Evolutionary conservation across 92 coral and sea anemone genomes (phyloP), one percentile per base, ranked within the genome.

Genomic region (Palythoa grandiflora): DNA sequence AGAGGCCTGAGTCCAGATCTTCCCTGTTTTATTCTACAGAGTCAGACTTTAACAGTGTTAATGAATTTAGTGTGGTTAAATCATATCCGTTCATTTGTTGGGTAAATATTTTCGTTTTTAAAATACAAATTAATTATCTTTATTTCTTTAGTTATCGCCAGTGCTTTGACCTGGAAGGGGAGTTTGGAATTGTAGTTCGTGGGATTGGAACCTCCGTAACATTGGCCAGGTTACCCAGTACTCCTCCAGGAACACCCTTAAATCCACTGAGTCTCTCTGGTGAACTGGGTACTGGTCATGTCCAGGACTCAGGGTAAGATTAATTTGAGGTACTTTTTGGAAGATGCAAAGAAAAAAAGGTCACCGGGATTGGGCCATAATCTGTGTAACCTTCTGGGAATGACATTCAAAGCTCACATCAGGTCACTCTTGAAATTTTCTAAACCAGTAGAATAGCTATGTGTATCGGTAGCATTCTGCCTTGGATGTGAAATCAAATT

Each of bases 91-190:
- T 2, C n/a, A 17, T 4, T 20, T 20, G 53, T 3, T 17, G 37
- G 4, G n/a, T 54, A 44, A 65, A 55, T 2, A 6, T 14, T 14
- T 77, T 51, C 5, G 12, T 16, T 38, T n/a, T 77, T 10, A 9
- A 61, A 65, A 65, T n/a, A 65, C 10, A 11, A n/a, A 7, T 20
- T 35, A 13, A 35, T 19, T 5, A 10, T 7, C 39, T 59, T 9
- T 35, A n/a, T 16, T 9, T 37, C 38, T 55, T 66, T 28, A 97
- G 99, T 11, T 97, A 97, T 91, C 98, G 94, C 47, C 99, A 97
- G 90, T 97, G 96, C 79, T 97, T 97, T 92, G 99, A 97, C 80
- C 89, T 97, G 68, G 99, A 97, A 78, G 99, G 99, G 7, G 99
- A 97, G 84, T 97, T 90, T 88, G 99, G 98, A 61, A 97, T 97